Conservation (phyloP, 1,140 invertebrate genomes). For the Brachionus plicatilis region DNA sequence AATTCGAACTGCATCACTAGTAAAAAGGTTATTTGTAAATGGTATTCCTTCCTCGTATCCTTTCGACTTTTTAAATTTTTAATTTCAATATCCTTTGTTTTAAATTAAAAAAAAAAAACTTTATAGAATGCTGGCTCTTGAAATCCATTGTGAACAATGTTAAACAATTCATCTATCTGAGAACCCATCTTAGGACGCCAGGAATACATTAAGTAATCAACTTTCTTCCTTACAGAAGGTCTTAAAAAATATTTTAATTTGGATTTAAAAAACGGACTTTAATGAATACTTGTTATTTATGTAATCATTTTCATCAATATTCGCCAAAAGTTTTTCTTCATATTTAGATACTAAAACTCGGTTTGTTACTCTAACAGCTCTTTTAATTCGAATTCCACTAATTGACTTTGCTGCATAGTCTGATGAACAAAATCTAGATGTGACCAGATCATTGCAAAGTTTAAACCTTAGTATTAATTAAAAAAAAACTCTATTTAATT, state of each 20-base stretch:
- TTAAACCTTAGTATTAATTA: slow-evolving; percentile 48
- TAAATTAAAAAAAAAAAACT: slow-evolving; percentile 42
- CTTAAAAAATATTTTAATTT: neutral
- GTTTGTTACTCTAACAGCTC: slow-evolving; percentile 51
- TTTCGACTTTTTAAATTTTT: slow-evolving; percentile 45
- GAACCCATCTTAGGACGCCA: slow-evolving; percentile 15
- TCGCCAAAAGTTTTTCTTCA: slow-evolving; percentile 49
- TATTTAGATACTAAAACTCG: slow-evolving; percentile 49
- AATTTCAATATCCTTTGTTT: neutral
- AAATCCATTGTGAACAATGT: slow-evolving; percentile 47
- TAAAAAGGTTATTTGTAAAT: slow-evolving; percentile 51
- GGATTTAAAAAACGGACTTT: neutral
- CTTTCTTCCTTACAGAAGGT: slow-evolving; percentile 33
- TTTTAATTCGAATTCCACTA: slow-evolving; percentile 50
- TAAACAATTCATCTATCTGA: neutral
- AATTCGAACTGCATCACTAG: slow-evolving; percentile 51
- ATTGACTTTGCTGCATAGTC: slow-evolving; percentile 49
- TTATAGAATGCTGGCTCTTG: slow-evolving; percentile 49
- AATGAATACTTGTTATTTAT: slow-evolving; percentile 36
- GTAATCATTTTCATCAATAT: slow-evolving; percentile 44
- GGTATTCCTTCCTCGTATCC: slow-evolving; percentile 52
- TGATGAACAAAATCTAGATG: slow-evolving; percentile 54
- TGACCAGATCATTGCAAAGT: slow-evolving; percentile 53
- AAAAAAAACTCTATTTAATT: neutral
- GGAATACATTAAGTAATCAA: slow-evolving; percentile 20